phyloP scores from a whole-genome alignment of 2,797 vertebrate genomes.

The Ctenochaetus hawaiiensis region DNA sequence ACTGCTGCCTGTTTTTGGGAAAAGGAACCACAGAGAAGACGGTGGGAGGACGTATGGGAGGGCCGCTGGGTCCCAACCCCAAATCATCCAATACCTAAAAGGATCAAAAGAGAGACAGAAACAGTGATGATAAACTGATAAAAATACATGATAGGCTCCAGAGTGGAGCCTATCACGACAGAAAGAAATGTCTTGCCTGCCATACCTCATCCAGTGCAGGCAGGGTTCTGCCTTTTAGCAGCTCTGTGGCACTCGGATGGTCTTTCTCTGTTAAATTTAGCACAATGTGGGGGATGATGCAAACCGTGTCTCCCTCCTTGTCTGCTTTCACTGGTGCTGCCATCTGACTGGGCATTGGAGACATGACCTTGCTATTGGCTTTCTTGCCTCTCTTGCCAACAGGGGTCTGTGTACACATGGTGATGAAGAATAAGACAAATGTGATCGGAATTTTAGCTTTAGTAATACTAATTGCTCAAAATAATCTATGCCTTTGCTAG shows the following conservation, averaged over 20 bases:
- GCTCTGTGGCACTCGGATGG: conserved; percentile 54
- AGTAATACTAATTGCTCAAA: neutral
- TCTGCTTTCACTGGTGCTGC: neutral
- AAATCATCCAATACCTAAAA: conserved; percentile 88
- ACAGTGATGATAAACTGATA: neutral
- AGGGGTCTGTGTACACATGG: conserved; percentile 65
- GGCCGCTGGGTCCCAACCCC: conserved; percentile 85
- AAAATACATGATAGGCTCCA: neutral
- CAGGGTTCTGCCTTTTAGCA: conserved; percentile 77
- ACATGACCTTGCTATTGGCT: conserved; percentile 51
- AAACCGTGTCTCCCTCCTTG: conserved; percentile 43
- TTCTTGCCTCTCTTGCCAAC: conserved; percentile 83
- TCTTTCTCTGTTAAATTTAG: conserved; percentile 75
- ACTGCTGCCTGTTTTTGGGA: conserved; percentile 73
- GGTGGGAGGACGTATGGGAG: conserved; percentile 81
- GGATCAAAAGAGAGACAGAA: conserved; percentile 26
- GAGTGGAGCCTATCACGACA: neutral
- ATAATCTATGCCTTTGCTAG: neutral
- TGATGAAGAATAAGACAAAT: neutral
- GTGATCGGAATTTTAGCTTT: neutral
- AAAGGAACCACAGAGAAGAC: conserved; percentile 87
- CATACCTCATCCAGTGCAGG: conserved; percentile 84
- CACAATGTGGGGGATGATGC: conserved; percentile 84
- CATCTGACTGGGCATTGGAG: conserved; percentile 57
- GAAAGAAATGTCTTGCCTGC: neutral